Percentiles rank a stretch among this genome's conserved stretches.
Evolutionary conservation across 2,113 vertebrate genomes (phyloP).

Genomic region (Halcyon malimbica): DNA sequence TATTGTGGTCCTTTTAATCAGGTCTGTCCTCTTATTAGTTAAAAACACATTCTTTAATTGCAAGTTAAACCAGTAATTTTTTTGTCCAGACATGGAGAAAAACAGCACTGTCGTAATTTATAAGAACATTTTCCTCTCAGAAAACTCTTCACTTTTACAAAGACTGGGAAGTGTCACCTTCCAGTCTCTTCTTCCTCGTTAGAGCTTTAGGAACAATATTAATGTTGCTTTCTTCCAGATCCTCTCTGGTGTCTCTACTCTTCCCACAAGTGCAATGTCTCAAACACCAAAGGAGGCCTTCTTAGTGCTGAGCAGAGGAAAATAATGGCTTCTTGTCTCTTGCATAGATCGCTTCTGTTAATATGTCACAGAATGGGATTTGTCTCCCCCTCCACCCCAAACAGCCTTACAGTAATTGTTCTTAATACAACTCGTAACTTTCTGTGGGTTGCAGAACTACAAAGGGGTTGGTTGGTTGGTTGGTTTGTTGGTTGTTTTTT

Average conservation of each 20-base stretch:
- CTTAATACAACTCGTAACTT: neutral
- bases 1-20: neutral
- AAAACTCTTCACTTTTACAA: neutral
- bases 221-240: neutral
- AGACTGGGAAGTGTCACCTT: neutral
- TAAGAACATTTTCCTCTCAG: rapidly evolving
- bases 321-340: neutral
- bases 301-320: neutral
- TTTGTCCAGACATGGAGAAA: neutral
- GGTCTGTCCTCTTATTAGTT: neutral
- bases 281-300: neutral
- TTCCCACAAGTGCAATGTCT: neutral
- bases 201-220: neutral
- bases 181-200: neutral
- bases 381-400: neutral
- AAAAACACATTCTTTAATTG: neutral
- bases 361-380: neutral
- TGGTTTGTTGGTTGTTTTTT: neutral
- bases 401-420: neutral
- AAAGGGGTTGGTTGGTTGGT: no score
- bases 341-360: neutral
- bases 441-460: neutral
- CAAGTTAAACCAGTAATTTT: neutral
- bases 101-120: neutral
- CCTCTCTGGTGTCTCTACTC: neutral